phyloP scores from a whole-genome alignment of 1,140 invertebrate genomes.

The Saccostrea glomerata region DNA sequence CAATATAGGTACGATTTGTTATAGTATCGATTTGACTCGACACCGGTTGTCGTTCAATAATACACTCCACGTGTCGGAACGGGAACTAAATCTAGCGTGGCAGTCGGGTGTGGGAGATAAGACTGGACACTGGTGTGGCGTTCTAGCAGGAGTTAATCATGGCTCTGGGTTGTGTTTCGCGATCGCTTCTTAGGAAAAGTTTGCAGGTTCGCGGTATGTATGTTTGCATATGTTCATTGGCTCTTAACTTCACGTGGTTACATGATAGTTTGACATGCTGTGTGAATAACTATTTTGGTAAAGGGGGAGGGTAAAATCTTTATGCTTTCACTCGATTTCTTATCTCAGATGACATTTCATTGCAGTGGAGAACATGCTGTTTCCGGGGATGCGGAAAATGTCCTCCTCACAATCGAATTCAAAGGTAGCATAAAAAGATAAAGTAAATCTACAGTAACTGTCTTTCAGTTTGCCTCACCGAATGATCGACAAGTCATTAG shows the following conservation, averaged over 20 bases:
- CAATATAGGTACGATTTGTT: neutral
- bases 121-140: neutral
- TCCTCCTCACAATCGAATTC: neutral
- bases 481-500: neutral
- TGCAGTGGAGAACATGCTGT: constrained; percentile 10
- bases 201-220: neutral
- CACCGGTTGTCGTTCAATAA: constrained; percentile 18
- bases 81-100: constrained; percentile 1
- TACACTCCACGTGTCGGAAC: neutral
- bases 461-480: neutral
- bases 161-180: constrained; percentile 9
- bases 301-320: too few species aligned
- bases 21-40: constrained; percentile 14
- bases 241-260: neutral
- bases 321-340: too few species aligned
- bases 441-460: neutral
- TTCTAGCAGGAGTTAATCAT: neutral
- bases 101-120: constrained; percentile 12
- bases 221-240: neutral
- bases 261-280: too few species aligned
- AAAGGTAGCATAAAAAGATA: neutral
- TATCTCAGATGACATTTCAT: neutral
- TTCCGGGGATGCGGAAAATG: constrained; percentile 12
- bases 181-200: neutral
- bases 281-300: too few species aligned